Evolutionary conservation across 1,140 invertebrate species (phyloP).

Genomic region (Pachypeltis micranthus): DNA sequence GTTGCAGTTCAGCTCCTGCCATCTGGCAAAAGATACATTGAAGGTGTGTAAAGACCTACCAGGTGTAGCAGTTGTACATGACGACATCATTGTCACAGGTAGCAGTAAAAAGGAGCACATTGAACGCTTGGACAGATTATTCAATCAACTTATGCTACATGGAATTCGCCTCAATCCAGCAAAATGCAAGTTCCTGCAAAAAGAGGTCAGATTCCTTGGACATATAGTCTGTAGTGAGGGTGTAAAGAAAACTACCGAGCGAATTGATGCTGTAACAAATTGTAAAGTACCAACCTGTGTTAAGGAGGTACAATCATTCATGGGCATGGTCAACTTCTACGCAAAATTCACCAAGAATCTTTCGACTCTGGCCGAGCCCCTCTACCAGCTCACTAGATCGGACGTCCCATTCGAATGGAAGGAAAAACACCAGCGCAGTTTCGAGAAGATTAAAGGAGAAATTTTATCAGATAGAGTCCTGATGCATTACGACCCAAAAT

Average conservation of each 20-base stretch:
- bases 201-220: neutral
- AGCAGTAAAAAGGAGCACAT: neutral
- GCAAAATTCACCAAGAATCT: no score
- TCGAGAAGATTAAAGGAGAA: no score
- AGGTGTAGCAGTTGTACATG: neutral
- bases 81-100: neutral
- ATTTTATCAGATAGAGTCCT: no score
- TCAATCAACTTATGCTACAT: neutral
- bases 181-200: slow-evolving; percentile 1
- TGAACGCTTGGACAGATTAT: neutral
- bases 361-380: no score
- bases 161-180: neutral
- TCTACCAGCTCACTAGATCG: no score
- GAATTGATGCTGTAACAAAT: neutral
- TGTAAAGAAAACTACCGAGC: neutral
- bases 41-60: neutral
- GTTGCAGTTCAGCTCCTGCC: neutral
- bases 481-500: no score
- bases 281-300: neutral
- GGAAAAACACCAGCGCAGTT: no score
- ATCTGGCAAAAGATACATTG: slow-evolving; percentile 1
- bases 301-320: no score
- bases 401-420: no score
- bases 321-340: no score
- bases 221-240: neutral